Evolutionary conservation across 2,797 vertebrate species (phyloP).

Genomic region (Helicolenus hilgendorfi): DNA sequence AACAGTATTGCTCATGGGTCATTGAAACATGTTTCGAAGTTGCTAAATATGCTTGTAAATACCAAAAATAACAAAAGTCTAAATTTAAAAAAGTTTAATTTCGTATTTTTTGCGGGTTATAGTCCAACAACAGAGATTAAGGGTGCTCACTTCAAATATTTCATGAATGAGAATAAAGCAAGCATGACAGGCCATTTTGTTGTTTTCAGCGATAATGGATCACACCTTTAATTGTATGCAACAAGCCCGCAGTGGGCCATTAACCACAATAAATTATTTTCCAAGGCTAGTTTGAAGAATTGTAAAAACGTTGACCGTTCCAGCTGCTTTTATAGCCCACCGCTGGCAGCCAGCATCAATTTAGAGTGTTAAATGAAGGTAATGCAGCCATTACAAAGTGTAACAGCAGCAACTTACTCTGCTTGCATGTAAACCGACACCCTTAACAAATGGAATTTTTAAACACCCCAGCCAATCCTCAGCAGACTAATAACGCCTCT

Average conservation of each 20-base stretch:
- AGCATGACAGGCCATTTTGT: conserved; percentile 72
- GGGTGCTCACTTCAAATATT: conserved; percentile 22
- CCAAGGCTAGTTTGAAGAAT: conserved; percentile 63
- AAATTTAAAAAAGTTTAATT: background rate
- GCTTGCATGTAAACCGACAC: conserved; percentile 52
- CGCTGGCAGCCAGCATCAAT: conserved; percentile 43
- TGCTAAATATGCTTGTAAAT: background rate
- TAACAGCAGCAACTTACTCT: conserved; percentile 38
- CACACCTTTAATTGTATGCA: conserved; percentile 79
- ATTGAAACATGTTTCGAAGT: background rate
- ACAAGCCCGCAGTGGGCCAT: conserved; percentile 76
- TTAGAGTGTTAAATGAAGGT: conserved; percentile 65
- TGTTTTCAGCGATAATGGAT: conserved; percentile 74
- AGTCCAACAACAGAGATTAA: background rate
- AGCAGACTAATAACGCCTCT: conserved; percentile 65
- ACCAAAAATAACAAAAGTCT: background rate
- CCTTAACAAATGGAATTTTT: conserved; percentile 82
- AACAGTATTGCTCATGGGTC: background rate
- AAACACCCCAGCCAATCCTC: conserved; percentile 77
- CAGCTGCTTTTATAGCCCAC: conserved; percentile 37
- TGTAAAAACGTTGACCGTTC: conserved; percentile 69
- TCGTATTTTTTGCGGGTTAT: background rate
- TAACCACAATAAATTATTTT: conserved; percentile 83
- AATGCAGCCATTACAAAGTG: conserved; percentile 65
- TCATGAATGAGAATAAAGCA: conserved; percentile 64